Percentiles rank a stretch among this genome's conserved stretches.
phyloP scores from a whole-genome alignment of 2,797 vertebrate genomes.

The Onychomys leucogaster region DNA sequence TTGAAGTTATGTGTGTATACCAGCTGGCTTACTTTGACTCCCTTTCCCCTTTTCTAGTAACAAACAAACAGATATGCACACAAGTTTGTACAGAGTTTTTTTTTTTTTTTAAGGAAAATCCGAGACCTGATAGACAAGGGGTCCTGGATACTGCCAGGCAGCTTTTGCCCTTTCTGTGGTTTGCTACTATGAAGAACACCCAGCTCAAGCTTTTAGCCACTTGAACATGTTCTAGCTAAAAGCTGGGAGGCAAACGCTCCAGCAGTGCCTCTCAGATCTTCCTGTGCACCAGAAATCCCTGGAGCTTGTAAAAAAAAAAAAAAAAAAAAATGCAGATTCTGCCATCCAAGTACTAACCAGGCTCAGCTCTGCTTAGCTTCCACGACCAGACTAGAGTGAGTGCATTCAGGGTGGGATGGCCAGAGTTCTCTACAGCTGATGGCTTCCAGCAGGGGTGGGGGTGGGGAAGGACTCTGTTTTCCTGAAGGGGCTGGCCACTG shows the following conservation, averaged over 20 bases:
- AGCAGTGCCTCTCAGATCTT: not conserved
- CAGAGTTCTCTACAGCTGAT: not conserved
- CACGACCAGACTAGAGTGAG: not conserved
- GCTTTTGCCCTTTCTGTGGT: not conserved
- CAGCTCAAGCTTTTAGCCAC: conserved; percentile 15
- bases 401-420: not conserved
- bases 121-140: not conserved
- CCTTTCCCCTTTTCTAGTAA: not conserved
- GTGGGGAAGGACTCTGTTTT: not conserved
- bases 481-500: not conserved
- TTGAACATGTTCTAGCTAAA: not conserved
- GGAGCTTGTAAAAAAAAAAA: not conserved
- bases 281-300: not conserved
- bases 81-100: no score
- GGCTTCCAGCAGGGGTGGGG: not conserved
- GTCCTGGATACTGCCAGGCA: not conserved
- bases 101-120: not conserved
- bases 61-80: not conserved
- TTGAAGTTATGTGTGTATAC: not conserved
- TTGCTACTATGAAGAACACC: not conserved
- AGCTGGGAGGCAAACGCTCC: not conserved
- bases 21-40: not conserved
- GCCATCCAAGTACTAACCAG: not conserved
- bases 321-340: not conserved
- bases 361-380: not conserved